Evolutionary conservation across 2,888 invertebrate genomes (phyloP).

Genomic region (Allygus modestus): DNA sequence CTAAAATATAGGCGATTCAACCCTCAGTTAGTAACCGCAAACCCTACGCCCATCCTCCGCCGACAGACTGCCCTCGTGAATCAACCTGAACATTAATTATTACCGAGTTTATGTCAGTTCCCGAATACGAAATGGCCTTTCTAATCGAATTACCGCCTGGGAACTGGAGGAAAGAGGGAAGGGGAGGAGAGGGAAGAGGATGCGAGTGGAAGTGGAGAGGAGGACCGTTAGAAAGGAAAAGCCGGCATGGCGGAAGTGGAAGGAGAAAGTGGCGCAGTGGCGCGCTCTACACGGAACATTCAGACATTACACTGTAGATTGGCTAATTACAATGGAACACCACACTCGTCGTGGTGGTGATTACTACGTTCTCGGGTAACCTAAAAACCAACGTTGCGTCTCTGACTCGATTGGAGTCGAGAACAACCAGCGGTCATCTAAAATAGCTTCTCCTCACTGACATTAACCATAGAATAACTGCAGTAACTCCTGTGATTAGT

Average conservation of each 20-base stretch:
- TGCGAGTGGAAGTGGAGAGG: conserved; percentile 43
- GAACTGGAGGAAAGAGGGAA: conserved; percentile 52
- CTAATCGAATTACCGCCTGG: background rate
- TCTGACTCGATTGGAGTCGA: too few species aligned
- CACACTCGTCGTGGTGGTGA: too few species aligned
- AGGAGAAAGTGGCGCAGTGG: conserved; percentile 52
- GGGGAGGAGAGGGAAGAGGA: conserved; percentile 60
- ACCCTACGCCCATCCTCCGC: background rate
- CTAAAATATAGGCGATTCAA: too few species aligned
- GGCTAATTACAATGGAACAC: too few species aligned
- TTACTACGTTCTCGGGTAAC: too few species aligned
- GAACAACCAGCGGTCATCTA: too few species aligned
- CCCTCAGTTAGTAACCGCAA: too few species aligned
- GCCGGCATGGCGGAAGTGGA: conserved; percentile 18
- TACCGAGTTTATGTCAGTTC: conserved; percentile 3
- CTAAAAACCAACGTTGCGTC: too few species aligned
- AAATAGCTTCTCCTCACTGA: too few species aligned
- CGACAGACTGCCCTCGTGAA: background rate
- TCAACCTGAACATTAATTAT: background rate
- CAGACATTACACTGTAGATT: background rate
- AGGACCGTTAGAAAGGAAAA: conserved; percentile 53
- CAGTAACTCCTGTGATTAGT: too few species aligned
- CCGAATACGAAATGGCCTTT: conserved; percentile 3
- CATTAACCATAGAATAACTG: too few species aligned
- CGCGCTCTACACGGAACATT: conserved; percentile 27